Evolutionary conservation across 2,113 vertebrate species (phyloP).

Genomic region (Centrocercus urophasianus): DNA sequence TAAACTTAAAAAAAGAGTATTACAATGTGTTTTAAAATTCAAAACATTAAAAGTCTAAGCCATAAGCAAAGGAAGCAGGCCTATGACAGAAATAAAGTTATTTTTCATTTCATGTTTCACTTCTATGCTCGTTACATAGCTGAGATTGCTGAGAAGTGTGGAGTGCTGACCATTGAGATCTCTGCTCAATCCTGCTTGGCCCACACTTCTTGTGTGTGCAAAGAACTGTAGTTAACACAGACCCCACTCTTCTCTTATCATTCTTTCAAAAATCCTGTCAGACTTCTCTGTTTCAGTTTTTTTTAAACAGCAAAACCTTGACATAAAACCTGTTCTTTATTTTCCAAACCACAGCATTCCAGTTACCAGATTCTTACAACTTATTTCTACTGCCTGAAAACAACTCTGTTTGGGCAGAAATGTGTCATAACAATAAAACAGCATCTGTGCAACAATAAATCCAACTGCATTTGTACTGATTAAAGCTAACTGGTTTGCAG

Average conservation of each 20-base stretch:
- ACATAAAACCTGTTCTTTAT: not conserved
- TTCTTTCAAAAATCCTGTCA: not conserved
- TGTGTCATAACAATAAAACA: constrained; percentile 13
- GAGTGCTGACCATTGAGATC: not conserved
- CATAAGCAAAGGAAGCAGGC: not conserved
- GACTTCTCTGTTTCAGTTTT: not conserved
- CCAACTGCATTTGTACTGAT: not conserved
- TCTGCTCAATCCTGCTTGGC: not conserved
- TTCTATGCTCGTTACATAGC: not conserved
- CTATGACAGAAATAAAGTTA: not conserved
- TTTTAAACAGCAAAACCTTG: not conserved
- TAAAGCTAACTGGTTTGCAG: not conserved
- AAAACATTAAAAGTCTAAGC: not conserved
- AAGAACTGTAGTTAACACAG: not conserved
- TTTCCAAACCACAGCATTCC: not conserved
- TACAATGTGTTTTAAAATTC: not conserved
- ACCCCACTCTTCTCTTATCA: accelerated
- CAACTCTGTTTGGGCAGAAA: not conserved
- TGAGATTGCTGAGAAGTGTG: not conserved
- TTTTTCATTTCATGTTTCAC: not conserved
- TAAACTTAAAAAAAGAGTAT: not conserved
- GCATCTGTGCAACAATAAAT: not conserved
- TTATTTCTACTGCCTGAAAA: not conserved
- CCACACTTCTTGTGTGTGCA: not conserved
- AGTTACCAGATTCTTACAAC: not conserved